These are phyloP conservation scores for Aurelia coerulea DNA, from an alignment of 30 jellyfish, hydroid and myxozoan genomes.

Conservation along the genomic window DNA sequence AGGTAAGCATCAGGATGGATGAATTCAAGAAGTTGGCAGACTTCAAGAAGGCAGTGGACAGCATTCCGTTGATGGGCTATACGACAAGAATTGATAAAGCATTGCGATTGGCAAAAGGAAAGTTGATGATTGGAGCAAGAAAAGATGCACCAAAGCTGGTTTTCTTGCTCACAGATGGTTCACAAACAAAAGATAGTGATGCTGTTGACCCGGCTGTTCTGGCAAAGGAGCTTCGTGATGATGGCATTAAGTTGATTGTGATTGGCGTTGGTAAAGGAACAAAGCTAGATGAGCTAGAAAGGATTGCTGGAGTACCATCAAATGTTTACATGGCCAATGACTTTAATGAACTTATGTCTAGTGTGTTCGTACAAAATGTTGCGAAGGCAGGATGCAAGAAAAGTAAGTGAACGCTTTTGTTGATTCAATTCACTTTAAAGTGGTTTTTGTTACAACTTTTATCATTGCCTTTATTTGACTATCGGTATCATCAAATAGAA, in stretches of 20 bases:
- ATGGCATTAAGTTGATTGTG: conserved; percentile 71
- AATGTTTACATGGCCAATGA: conserved; percentile 61
- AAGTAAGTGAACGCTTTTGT: conserved; percentile 27
- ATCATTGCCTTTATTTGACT: no score
- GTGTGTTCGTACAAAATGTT: conserved; percentile 52
- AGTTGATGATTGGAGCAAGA: conserved; percentile 86
- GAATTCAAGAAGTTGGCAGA: conserved; percentile 52
- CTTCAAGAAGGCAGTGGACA: conserved; percentile 86
- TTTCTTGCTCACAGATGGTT: conserved; percentile 89
- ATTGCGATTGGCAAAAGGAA: conserved; percentile 69
- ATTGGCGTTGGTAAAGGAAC: conserved; percentile 83
- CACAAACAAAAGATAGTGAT: conserved; percentile 81
- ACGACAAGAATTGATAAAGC: conserved; percentile 96
- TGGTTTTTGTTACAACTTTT: no score
- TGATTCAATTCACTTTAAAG: no score
- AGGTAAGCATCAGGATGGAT: conserved; percentile 79
- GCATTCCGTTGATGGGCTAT: conserved; percentile 81
- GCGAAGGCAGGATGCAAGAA: conserved; percentile 52
- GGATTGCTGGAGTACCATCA: conserved; percentile 67
- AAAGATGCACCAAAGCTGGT: conserved; percentile 77
- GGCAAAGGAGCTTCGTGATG: conserved; percentile 73
- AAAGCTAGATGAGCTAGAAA: conserved; percentile 72
- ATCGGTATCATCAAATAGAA: no score
- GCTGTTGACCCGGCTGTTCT: conserved; percentile 79
- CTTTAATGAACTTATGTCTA: conserved; percentile 71